Evolutionary conservation across 2,888 invertebrate species (phyloP), one percentile per base, ranked within the genome.

Genomic region (Plemyria rubiginata): DNA sequence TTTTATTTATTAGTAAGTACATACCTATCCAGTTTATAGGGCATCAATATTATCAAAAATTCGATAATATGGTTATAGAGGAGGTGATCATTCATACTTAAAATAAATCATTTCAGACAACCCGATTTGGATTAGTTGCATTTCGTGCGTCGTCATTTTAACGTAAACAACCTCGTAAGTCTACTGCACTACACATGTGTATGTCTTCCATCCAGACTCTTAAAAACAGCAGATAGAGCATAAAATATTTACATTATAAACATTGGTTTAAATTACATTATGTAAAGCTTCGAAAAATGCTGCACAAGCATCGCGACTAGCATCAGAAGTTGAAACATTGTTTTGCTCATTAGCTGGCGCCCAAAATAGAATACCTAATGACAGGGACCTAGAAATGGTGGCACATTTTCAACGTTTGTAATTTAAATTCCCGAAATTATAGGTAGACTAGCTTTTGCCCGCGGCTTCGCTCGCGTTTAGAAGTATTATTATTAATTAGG

Each of bases 311-410:
- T 36, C 45, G 52, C 45, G 36, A 38, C 36, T 11, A 38, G 50
- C 54, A 45, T 45, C 41, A 46, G 15, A 45, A 54, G 58, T 58
- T 51, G 51, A 55, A 63, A 59, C 63, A 43, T 52, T 36, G 58
- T 50, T 29, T 29, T 38, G 50, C 59, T 63, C 63, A 63, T 63
- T 55, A 63, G 52, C 46, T 40, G 40, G n/a, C 48, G 51, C 46
- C 46, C 46, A 46, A 63, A 59, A 59, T 59, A 63, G 63, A 55
- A 63, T 59, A 43, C 11, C 41, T 63, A 63, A 63, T 63, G 59
- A 55, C 51, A 36, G 45, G 55, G 52, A 48, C 41, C 28, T 41
- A 52, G 41, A 51, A 61, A 61, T 32, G 40, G 16, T 43, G 43
- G 49, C 29, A 16, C 16, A 49, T 55, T 55, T 53, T 52, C 54